phyloP scores from a whole-genome alignment of 2,113 vertebrate genomes.

The Emydura subglobosa region DNA sequence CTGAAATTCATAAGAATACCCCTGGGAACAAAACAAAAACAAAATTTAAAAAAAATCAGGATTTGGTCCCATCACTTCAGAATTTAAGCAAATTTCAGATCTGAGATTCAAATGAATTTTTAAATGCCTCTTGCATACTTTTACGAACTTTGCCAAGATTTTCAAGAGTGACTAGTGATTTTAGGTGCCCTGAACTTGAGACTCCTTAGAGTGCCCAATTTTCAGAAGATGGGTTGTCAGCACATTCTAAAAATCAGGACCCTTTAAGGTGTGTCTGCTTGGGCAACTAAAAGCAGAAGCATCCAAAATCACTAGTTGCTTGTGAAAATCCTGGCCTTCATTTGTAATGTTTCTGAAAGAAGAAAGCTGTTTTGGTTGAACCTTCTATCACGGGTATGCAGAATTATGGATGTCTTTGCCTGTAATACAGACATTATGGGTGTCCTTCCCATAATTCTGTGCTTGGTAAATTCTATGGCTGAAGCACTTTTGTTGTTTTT shows the following conservation, averaged over 20 bases:
- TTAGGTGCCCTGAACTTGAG: slow-evolving; percentile 16
- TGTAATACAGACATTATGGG: neutral
- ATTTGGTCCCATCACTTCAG: slow-evolving; percentile 24
- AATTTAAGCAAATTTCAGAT: slow-evolving; percentile 35
- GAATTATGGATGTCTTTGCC: neutral
- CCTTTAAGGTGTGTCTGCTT: neutral
- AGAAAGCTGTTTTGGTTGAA: neutral
- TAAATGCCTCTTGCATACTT: neutral
- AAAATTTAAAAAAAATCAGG: neutral
- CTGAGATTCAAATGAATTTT: slow-evolving; percentile 35
- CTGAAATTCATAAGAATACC: neutral
- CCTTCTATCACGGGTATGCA: neutral
- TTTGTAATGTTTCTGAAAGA: neutral
- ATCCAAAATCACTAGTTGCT: neutral
- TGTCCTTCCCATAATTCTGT: neutral
- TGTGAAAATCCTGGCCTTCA: neutral
- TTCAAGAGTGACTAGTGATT: slow-evolving; percentile 38
- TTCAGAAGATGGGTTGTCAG: neutral
- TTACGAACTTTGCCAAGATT: neutral
- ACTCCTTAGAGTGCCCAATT: neutral
- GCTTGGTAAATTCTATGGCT: neutral
- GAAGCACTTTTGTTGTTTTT: neutral
- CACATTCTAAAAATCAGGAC: neutral
- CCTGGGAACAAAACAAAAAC: neutral
- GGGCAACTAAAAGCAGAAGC: neutral